Percentiles rank a stretch among this genome's conserved stretches.
Evolutionary conservation across 2,888 invertebrate genomes (phyloP).

Genomic region (Orchesella flavescens): DNA sequence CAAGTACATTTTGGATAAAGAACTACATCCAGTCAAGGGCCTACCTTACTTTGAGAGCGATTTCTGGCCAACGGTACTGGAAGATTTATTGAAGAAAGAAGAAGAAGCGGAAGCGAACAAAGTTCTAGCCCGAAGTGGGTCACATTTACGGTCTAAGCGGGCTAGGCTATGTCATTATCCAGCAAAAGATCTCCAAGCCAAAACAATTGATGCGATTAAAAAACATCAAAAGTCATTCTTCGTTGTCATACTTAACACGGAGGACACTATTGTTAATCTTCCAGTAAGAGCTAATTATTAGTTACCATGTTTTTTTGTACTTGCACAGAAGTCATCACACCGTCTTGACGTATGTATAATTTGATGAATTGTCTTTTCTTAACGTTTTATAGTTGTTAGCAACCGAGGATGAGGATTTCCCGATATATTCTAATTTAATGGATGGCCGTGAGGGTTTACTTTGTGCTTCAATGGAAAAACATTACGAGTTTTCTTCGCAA

Average conservation of each 20-base stretch:
- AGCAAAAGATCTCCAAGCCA: conserved; percentile 46
- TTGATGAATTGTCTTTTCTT: no score
- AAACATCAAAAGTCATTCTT: conserved; percentile 52
- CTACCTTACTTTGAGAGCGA: conserved; percentile 98
- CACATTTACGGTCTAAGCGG: conserved; percentile 37
- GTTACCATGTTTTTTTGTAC: no score
- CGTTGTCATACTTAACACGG: conserved; percentile 43
- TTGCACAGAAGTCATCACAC: no score
- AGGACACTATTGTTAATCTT: conserved; percentile 12
- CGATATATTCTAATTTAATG: conserved; percentile 97
- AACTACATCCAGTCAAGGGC: conserved; percentile 91
- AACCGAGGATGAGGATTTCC: conserved; percentile 97
- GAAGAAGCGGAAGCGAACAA: conserved; percentile 24
- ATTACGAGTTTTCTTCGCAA: conserved; percentile 97
- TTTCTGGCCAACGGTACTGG: conserved; percentile 99
- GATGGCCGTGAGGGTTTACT: conserved; percentile 99
- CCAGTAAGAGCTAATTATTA: conserved; percentile 7
- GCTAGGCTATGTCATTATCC: conserved; percentile 23
- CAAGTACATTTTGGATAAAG: conserved; percentile 98
- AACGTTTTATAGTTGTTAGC: conserved; percentile 77
- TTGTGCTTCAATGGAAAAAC: conserved; percentile 96
- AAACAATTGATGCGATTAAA: conserved; percentile 47
- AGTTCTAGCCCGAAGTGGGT: neutral
- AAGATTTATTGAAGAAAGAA: conserved; percentile 96
- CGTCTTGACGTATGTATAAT: no score